These are phyloP conservation scores for Andrena hattorfiana DNA, from an alignment of 2,888 invertebrate genomes.

Conservation along the genomic window DNA sequence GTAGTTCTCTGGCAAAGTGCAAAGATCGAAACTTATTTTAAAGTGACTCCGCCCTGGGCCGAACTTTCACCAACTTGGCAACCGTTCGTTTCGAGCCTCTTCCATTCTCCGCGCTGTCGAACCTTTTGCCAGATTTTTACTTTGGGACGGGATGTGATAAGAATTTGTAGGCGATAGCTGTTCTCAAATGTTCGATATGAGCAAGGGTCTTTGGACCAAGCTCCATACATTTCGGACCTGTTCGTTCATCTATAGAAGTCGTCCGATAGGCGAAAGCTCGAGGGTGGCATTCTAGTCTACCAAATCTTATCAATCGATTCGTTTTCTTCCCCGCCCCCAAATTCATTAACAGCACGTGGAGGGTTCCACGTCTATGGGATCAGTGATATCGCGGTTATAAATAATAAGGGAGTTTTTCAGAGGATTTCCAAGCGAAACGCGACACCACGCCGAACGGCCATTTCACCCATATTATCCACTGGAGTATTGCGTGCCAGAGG, in stretches of 20 bases:
- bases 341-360: background rate
- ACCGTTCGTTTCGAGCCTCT: constrained; percentile 12
- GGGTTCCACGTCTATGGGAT: background rate
- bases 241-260: too few relatives aligned
- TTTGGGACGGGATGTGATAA: background rate
- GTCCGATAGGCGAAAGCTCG: too few relatives aligned
- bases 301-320: too few relatives aligned
- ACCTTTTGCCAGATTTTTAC: constrained; percentile 4
- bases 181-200: background rate
- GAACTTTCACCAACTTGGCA: constrained; percentile 43
- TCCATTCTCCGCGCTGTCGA: constrained; percentile 11
- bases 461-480: constrained; percentile 12
- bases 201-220: background rate
- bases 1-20: constrained; percentile 15
- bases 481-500: background rate
- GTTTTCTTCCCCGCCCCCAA: too few relatives aligned
- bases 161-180: constrained; percentile 17
- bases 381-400: background rate
- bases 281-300: too few relatives aligned
- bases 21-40: constrained; percentile 26
- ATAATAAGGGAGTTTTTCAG: background rate
- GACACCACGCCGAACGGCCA: constrained; percentile 27
- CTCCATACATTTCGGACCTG: background rate
- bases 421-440: constrained; percentile 22
- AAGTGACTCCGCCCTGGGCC: constrained; percentile 8